Base-by-base conservation (phyloP, 2,797 vertebrate genomes). In the Rhodeus uyekii region DNA sequence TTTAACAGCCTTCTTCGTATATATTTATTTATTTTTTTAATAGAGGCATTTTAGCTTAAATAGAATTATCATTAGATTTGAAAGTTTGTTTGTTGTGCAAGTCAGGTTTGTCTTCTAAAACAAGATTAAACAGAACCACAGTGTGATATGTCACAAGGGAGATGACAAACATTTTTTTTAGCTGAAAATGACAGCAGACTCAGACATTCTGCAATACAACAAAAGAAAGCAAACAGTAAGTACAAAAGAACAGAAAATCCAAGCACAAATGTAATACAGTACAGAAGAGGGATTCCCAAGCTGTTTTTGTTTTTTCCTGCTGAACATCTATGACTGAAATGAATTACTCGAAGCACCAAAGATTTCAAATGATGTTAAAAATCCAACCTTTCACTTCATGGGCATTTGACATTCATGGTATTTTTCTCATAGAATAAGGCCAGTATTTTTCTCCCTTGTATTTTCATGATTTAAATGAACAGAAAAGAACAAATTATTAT, bases 101-200 rank as follows among this genome's bases (percentile, higher is more conserved):
- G 74, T 74, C 46, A 65, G 64, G 9, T 71, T 50, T 64, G 42
- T 61, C 8, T 2, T 67, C 55, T 82, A 69, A 71, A 61, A 61
- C 27, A n/a, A 38, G 53, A 58, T 68, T 12, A 60, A 77, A 71
- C 24, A 67, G 44, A 60, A 67, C 24, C 32, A 81, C 32, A 65
- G 44, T 44, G 46, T 55, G 34, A 68, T 39, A 32, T 63, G 55
- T 46, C 55, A 14, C 39, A 68, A 38, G 64, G 27, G 38, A 80
- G 29, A 80, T 34, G 34, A 78, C 48, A 42, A 78, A 55, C 3
- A 68, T 38, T 58, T 53, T 46, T n/a, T 68, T 53, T 2, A 46
- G 38, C 24, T 61, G 16, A 19, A 78, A 69, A 68, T 71, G 65
- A 53, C 78, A 78, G 64, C 24, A 79, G 64, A 58, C 64, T 80